phyloP scores from a whole-genome alignment of 2,113 vertebrate species.

The Corydoras sp. region DNA sequence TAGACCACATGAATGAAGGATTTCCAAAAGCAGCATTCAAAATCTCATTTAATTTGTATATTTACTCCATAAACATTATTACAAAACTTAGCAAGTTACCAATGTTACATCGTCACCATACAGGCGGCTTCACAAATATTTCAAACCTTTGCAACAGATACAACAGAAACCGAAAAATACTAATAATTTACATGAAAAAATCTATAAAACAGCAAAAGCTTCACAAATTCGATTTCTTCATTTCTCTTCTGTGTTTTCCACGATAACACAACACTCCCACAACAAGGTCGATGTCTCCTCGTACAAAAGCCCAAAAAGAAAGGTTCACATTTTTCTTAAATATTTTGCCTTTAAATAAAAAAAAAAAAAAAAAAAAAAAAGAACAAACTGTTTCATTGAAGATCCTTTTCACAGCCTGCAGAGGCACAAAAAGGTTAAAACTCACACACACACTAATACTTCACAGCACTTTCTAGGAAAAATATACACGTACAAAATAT shows the following conservation, averaged over 20 bases:
- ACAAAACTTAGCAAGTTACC: conserved; percentile 99
- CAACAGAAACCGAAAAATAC: conserved; percentile 98
- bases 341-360: too few relatives aligned
- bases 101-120: conserved; percentile 99
- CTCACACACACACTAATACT: conserved; percentile 82
- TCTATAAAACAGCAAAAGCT: conserved; percentile 99
- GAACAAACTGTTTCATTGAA: conserved; percentile 87
- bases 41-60: conserved; percentile 98
- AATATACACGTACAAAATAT: conserved; percentile 99
- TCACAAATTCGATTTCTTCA: conserved; percentile 83
- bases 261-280: too few relatives aligned
- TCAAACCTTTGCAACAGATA: conserved; percentile 99
- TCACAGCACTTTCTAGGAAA: conserved; percentile 99
- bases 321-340: too few relatives aligned
- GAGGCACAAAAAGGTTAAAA: conserved; percentile 95
- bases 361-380: too few relatives aligned
- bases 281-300: too few relatives aligned
- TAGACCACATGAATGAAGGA: conserved; percentile 18
- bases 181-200: conserved; percentile 99
- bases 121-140: conserved; percentile 99
- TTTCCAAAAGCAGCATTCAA: conserved; percentile 92
- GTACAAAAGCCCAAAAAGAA: too few relatives aligned
- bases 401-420: conserved; percentile 96
- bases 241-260: conserved; percentile 6
- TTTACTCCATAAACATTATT: conserved; percentile 99